Base-by-base conservation (phyloP, 2,113 vertebrate species). In the Thinocorus orbignyianus region DNA sequence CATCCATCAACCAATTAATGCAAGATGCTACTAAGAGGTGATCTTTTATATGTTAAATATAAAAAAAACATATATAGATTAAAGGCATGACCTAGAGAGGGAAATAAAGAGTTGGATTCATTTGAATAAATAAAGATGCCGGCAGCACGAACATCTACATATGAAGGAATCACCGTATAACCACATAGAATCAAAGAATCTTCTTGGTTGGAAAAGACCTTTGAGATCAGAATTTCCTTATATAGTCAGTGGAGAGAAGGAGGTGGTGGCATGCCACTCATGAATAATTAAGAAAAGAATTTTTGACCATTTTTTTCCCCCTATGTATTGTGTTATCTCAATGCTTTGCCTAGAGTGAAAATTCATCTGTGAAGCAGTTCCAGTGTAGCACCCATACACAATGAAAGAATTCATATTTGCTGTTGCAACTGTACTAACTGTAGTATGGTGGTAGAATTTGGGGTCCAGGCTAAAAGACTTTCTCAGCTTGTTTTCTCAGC, bases 1-100 rank as follows among this genome's bases (percentile, higher is more conserved):
- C 92, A 92, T 88, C 65, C 88, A 79, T 92, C 93, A 95, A 86
- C 71, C 73, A 86, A 61, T 92, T 88, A 96, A 96, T 23, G 20
- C 84, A 93, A 95, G 87, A 96, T 91, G 89, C 71, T 95, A 77
- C 88, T 79, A 90, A 86, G 72, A 87, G 44, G 46, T 48, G 52
- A 42, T 33, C 42, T 81, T 44, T 1, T 61, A 54, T 23, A 77
- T 35, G 25, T 5, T 41, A 79, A 85, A 88, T 92, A 84, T 90
- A 88, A 97, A 96, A 94, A 81, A 82, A 26, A 49, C 11, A 9
- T 19, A 65, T 51, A 92, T 31, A 77, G 12, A 61, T 77, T 94
- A 77, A 39, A 52, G 86, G 55, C 24, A 65, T 46, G 41, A 31
- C 8, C 41, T 76, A 6, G 51, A 86, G 86, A 39, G 42, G 16